phyloP scores from a whole-genome alignment of 1,140 invertebrate species.

The Magallana gigas region DNA sequence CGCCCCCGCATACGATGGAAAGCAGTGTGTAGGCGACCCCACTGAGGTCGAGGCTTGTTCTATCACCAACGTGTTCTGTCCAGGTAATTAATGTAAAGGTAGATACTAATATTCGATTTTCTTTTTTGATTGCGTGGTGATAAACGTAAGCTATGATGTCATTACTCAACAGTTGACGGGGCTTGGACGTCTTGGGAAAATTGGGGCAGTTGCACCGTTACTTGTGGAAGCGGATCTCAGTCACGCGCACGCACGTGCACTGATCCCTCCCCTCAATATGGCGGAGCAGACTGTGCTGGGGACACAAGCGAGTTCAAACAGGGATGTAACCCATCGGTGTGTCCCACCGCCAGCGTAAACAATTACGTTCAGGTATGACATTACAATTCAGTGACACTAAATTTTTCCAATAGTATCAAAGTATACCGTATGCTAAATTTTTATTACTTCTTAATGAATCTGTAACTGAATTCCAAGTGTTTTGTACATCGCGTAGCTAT shows the following conservation, averaged over 20 bases:
- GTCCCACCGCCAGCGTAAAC: slow-evolving; percentile 31
- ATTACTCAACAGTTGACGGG: slow-evolving; percentile 30
- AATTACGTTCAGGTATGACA: slow-evolving; percentile 27
- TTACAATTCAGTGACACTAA: too few species aligned
- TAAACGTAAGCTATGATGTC: too few species aligned
- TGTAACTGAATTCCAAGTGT: background rate
- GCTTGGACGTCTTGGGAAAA: slow-evolving; percentile 38
- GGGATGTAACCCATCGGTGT: slow-evolving; percentile 21
- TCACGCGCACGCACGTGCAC: slow-evolving; percentile 38
- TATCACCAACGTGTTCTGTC: background rate
- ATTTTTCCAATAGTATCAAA: too few species aligned
- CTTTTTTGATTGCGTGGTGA: too few species aligned
- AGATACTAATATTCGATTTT: too few species aligned
- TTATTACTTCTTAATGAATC: too few species aligned
- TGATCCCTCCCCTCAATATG: slow-evolving; percentile 39
- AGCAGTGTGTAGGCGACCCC: slow-evolving; percentile 38
- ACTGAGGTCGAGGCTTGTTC: slow-evolving; percentile 19
- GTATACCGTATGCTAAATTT: too few species aligned
- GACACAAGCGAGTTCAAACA: slow-evolving; percentile 36
- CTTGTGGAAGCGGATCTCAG: slow-evolving; percentile 36
- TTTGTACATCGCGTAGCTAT: background rate
- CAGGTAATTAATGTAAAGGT: background rate
- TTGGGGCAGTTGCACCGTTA: slow-evolving; percentile 32
- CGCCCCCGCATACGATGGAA: slow-evolving; percentile 47
- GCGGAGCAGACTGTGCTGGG: slow-evolving; percentile 39